Evolutionary conservation across 2,888 invertebrate genomes (phyloP).

Genomic region (Aphodius sticticus): DNA sequence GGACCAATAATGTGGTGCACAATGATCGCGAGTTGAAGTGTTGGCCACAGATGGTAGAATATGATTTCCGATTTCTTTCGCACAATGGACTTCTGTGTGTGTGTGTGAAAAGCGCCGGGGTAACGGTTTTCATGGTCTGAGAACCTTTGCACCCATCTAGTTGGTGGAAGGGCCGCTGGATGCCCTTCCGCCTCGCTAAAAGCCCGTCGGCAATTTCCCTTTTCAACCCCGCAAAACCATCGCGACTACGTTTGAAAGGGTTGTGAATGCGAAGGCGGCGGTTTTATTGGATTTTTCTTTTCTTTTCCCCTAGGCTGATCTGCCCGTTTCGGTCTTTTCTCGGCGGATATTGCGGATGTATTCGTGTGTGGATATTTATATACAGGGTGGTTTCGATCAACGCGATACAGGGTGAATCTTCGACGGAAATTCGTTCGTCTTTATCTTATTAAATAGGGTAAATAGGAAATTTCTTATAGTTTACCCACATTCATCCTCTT

Average conservation of each 20-base stretch:
- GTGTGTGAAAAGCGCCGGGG: not conserved
- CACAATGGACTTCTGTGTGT: not conserved
- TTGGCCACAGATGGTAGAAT: not conserved
- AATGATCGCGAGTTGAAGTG: no score
- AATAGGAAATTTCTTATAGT: no score
- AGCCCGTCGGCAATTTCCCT: not conserved
- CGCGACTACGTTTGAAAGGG: not conserved
- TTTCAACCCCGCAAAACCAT: not conserved
- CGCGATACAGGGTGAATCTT: no score
- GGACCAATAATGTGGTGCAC: no score
- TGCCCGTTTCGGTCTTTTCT: not conserved
- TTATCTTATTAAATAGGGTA: no score
- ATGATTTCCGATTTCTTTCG: not conserved
- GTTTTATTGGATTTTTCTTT: slow-evolving; percentile 4
- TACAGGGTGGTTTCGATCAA: not conserved
- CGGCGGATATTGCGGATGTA: not conserved
- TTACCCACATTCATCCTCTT: no score
- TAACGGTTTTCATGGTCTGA: not conserved
- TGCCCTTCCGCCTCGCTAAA: not conserved
- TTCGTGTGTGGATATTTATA: not conserved
- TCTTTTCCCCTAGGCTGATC: not conserved
- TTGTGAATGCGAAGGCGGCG: not conserved
- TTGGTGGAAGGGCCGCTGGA: not conserved
- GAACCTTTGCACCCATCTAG: slow-evolving; percentile 4
- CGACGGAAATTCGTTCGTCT: no score